Percentiles rank a stretch among this genome's conserved stretches.
phyloP scores from a whole-genome alignment of 2,888 invertebrate species.

The Fissipunctia ypsillon region DNA sequence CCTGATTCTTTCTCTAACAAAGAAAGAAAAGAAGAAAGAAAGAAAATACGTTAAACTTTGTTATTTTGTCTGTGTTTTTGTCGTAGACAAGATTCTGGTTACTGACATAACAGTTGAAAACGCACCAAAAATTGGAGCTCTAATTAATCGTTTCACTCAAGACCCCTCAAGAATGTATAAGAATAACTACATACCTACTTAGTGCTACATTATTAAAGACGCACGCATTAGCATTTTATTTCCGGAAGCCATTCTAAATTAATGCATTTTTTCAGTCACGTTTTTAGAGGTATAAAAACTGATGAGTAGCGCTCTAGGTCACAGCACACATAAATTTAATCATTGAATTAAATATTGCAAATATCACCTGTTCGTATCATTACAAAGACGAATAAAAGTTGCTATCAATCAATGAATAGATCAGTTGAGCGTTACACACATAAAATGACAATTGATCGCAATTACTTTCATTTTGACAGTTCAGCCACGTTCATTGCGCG shows the following conservation, averaged over 20 bases:
- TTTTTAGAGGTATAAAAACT: conserved; percentile 34
- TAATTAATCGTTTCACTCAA: neutral
- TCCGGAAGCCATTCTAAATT: conserved; percentile 35
- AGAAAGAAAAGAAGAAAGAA: too few species aligned
- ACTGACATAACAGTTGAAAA: neutral
- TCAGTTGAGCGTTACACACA: neutral
- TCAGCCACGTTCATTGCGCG: too few species aligned
- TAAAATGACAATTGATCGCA: too few species aligned
- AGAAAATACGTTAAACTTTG: too few species aligned
- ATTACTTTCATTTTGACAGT: too few species aligned
- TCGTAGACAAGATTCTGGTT: neutral
- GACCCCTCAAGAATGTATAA: neutral
- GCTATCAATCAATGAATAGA: conserved; percentile 5
- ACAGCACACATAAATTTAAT: conserved; percentile 12
- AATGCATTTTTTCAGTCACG: conserved; percentile 41
- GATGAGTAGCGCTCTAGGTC: conserved; percentile 39
- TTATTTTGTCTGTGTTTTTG: neutral
- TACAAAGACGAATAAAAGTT: neutral
- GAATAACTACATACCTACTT: neutral
- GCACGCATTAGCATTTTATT: conserved; percentile 12
- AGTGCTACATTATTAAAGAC: neutral
- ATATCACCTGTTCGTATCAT: conserved; percentile 9
- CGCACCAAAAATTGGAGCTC: neutral
- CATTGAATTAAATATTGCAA: conserved; percentile 22
- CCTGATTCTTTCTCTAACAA: too few species aligned